Conservation (phyloP, 2,888 invertebrate genomes). For the Orthonevra nobilis region DNA sequence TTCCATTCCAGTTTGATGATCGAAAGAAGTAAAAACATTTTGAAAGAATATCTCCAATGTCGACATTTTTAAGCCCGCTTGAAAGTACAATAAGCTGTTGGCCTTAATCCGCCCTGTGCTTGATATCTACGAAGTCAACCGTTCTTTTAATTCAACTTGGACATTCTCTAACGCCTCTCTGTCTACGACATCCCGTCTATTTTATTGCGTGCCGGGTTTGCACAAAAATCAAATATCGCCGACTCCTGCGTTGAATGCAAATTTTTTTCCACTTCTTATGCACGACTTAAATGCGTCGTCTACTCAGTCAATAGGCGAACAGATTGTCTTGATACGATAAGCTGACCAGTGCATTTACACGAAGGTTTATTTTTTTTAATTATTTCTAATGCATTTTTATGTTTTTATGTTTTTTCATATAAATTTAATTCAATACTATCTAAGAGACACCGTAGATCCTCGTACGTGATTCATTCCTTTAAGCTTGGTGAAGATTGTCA, state of each 20-base stretch:
- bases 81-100: no score
- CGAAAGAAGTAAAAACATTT: no score
- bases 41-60: no score
- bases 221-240: constrained; percentile 71
- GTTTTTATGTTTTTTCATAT: no score
- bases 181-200: neutral
- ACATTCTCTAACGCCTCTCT: constrained; percentile 10
- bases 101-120: no score
- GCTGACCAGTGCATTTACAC: constrained; percentile 43
- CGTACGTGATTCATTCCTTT: constrained; percentile 48
- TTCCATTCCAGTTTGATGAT: no score
- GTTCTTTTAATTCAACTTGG: constrained; percentile 2
- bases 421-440: no score
- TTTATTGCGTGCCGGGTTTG: constrained; percentile 44
- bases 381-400: no score
- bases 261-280: constrained; percentile 37
- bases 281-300: constrained; percentile 6
- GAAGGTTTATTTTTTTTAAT: constrained; percentile 11
- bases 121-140: no score
- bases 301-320: constrained; percentile 22
- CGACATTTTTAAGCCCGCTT: no score
- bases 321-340: constrained; percentile 57
- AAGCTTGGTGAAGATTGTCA: constrained; percentile 22
- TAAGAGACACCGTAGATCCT: neutral
- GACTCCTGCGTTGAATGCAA: constrained; percentile 58